phyloP scores from a whole-genome alignment of 1,140 invertebrate species.

The Diabrotica undecimpunctata region DNA sequence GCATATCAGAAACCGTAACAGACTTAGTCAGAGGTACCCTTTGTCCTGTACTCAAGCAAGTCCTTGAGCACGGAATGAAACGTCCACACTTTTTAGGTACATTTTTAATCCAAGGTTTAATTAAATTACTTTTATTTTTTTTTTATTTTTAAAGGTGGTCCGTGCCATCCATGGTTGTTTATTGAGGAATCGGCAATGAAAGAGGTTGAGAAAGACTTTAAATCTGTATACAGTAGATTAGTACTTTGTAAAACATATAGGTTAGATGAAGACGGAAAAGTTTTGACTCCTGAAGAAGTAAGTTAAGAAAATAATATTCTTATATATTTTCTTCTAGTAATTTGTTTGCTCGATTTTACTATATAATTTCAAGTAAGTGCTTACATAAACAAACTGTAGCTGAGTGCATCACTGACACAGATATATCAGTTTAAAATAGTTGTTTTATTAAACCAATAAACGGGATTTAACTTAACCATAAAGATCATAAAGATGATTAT shows the following conservation, averaged over 20 bases:
- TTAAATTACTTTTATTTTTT: neutral
- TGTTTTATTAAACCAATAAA: too few species aligned
- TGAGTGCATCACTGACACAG: too few species aligned
- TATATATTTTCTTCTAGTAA: neutral
- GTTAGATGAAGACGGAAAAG: constrained; percentile 98
- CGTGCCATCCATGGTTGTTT: constrained; percentile 98
- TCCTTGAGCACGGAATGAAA: constrained; percentile 95
- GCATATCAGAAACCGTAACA: constrained; percentile 91
- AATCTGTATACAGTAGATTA: constrained; percentile 94
- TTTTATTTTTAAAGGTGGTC: constrained; percentile 59
- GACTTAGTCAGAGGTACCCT: constrained; percentile 93
- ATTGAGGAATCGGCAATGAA: constrained; percentile 94
- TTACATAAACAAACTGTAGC: too few species aligned
- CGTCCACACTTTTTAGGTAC: constrained; percentile 71
- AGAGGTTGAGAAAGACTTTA: constrained; percentile 97
- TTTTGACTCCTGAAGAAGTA: constrained; percentile 96
- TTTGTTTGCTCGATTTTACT: too few species aligned
- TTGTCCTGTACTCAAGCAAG: constrained; percentile 89
- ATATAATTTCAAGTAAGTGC: too few species aligned
- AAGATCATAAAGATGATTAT: too few species aligned
- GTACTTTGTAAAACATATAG: constrained; percentile 98
- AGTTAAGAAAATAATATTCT: neutral
- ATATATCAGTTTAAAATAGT: too few species aligned
- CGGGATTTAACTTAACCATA: too few species aligned
- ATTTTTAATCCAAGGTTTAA: neutral